phyloP scores from a whole-genome alignment of 2,888 invertebrate species.

The Nemapogon koenigi region DNA sequence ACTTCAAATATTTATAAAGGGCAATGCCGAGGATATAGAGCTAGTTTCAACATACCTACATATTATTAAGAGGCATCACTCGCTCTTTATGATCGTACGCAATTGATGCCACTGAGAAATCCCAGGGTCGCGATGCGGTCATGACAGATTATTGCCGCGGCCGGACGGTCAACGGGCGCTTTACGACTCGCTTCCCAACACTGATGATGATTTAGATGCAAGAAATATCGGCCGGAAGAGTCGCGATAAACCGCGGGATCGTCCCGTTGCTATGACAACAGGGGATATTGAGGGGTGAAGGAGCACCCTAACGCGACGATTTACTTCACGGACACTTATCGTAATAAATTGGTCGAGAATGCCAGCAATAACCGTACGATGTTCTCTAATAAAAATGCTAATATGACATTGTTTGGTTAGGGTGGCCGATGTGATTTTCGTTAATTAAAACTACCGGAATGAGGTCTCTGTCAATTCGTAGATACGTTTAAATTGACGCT shows the following conservation, averaged over 20 bases:
- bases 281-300: constrained; percentile 14
- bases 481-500: too few species aligned
- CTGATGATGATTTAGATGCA: constrained; percentile 63
- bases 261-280: constrained; percentile 42
- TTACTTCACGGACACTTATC: constrained; percentile 58
- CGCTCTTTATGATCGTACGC: constrained; percentile 21
- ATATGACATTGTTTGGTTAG: constrained; percentile 14
- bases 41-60: too few species aligned
- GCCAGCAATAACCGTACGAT: constrained; percentile 43
- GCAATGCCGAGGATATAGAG: too few species aligned
- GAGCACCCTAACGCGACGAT: constrained; percentile 22
- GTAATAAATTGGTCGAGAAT: constrained; percentile 59
- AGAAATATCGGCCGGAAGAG: constrained; percentile 47
- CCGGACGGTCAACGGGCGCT: constrained; percentile 48
- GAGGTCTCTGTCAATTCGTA: too few species aligned
- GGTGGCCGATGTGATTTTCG: too few species aligned
- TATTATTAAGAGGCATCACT: constrained; percentile 6
- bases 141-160: constrained; percentile 35
- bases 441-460: too few species aligned
- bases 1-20: too few species aligned
- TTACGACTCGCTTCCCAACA: constrained; percentile 49
- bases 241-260: constrained; percentile 37
- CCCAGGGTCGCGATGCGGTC: constrained; percentile 22
- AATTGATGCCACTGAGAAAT: constrained; percentile 21
- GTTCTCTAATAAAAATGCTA: constrained; percentile 43